Evolutionary conservation across 2,113 vertebrate species (phyloP), one percentile per base, ranked within the genome.

Genomic region (Mirza zaza): DNA sequence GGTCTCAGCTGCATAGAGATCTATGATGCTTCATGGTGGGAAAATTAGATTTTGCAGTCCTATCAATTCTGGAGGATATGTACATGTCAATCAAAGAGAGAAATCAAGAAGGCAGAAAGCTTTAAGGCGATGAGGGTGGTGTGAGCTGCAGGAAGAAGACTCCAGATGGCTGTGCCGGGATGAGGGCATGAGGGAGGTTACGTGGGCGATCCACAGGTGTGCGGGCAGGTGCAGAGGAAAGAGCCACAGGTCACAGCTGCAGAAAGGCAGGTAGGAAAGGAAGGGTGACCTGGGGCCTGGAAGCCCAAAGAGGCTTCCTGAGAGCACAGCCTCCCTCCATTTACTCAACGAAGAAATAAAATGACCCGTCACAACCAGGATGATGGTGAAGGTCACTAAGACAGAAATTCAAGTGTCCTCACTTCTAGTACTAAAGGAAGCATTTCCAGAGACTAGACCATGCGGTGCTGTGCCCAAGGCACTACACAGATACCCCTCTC

Each of bases 401-500:
- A 36, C 10, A 8, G 59, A 92, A 67, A 32, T 48, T 71, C 36
- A 15, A 20, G 20, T 45, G 39, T 34, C 71, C 9, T 15, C 65
- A 23, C 48, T 34, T 61, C 77, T 29, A 18, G 9, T 82, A 55
- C 61, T 79, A 63, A 88, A 34, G 42, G 45, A 57, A 59, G 34
- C 6, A 27, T 8, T 70, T 34, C 9, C 39, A 63, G 29, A 84
- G 15, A 71, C 45, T 8, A 63, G 18, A 48, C 8, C 57, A 39
- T 27, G 36, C 5, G n/a, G 42, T 0, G 0, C n/a, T n/a, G 10
- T 55, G 45, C 39, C 48, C 17, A 34, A 79, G 63, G 20, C 48
- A 42, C 29, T 4, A 57, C 15, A 17, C 3, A 55, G n/a, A 76
- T 23, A 29, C 6, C 57, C 27, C 27, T 81, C 36, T 48, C 52